Conservation (phyloP, 2,888 invertebrate species). For the Onthophagus sagittarius region DNA sequence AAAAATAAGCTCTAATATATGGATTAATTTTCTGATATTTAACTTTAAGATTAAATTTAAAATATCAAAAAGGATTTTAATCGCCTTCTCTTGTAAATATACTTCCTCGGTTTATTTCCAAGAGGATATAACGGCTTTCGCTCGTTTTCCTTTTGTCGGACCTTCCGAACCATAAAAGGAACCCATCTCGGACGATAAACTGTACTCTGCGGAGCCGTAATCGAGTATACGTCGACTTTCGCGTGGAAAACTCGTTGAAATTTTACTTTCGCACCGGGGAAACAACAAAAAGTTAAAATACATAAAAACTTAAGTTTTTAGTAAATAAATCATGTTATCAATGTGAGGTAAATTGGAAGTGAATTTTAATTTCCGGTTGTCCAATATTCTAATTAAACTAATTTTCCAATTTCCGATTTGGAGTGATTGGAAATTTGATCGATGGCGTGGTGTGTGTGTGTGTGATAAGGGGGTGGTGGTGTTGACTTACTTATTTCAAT, state of each 20-base stretch:
- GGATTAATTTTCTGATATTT: not conserved
- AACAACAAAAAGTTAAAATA: not conserved
- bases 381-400: not conserved
- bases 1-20: too few relatives aligned
- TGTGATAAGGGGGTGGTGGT: not conserved
- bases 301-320: too few relatives aligned
- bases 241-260: not conserved
- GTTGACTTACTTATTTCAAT: slow-evolving; percentile 68
- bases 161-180: not conserved
- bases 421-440: not conserved
- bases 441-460: not conserved
- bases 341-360: not conserved
- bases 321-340: too few relatives aligned
- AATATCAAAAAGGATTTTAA: too few relatives aligned
- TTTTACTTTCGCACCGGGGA: not conserved
- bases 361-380: too few relatives aligned
- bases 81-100: not conserved
- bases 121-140: too few relatives aligned
- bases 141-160: not conserved
- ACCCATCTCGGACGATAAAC: not conserved
- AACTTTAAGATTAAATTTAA: too few relatives aligned
- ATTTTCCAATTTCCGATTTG: not conserved
- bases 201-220: not conserved
- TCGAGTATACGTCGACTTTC: not conserved
- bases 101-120: not conserved